Conservation (phyloP, 1,140 invertebrate species). For the Lordiphosa stackelbergi region DNA sequence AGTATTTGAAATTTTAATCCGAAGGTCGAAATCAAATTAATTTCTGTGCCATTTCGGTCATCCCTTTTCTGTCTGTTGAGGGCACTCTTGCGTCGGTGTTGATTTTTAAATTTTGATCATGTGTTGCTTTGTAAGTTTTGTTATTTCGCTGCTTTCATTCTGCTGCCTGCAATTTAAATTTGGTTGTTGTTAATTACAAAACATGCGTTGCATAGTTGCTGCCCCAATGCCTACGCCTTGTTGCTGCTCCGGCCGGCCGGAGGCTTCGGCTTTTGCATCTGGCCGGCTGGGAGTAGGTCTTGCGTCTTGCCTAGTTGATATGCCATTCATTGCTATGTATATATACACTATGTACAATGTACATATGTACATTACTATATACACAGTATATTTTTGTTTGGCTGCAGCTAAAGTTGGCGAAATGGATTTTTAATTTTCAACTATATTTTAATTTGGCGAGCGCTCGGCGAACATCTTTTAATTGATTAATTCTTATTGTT, state of each 20-base stretch:
- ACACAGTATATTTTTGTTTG: slow-evolving; percentile 12
- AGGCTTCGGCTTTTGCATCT: slow-evolving; percentile 2
- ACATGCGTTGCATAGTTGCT: slow-evolving; percentile 48
- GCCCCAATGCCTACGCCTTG: slow-evolving; percentile 22
- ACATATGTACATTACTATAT: slow-evolving; percentile 1
- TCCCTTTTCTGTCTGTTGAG: too few species aligned
- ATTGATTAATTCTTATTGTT: slow-evolving; percentile 69
- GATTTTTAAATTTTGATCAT: slow-evolving; percentile 11
- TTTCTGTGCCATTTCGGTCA: too few species aligned
- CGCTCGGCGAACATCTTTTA: slow-evolving; percentile 45
- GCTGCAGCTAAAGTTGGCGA: slow-evolving; percentile 24
- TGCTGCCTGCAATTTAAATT: slow-evolving; percentile 34
- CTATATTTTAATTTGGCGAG: slow-evolving; percentile 69
- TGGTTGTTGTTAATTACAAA: slow-evolving; percentile 60
- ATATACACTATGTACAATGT: background rate
- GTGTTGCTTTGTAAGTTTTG: slow-evolving; percentile 41
- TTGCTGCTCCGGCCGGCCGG: slow-evolving; percentile 3
- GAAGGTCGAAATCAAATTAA: too few species aligned
- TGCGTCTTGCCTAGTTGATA: slow-evolving; percentile 3
- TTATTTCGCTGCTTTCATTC: slow-evolving; percentile 43
- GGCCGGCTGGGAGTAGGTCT: too few species aligned
- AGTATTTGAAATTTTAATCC: too few species aligned
- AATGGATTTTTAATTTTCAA: slow-evolving; percentile 73
- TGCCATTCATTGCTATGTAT: background rate
- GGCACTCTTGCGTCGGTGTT: background rate